Base-by-base conservation (phyloP, 2,888 invertebrate genomes). In the Bombylius major region DNA sequence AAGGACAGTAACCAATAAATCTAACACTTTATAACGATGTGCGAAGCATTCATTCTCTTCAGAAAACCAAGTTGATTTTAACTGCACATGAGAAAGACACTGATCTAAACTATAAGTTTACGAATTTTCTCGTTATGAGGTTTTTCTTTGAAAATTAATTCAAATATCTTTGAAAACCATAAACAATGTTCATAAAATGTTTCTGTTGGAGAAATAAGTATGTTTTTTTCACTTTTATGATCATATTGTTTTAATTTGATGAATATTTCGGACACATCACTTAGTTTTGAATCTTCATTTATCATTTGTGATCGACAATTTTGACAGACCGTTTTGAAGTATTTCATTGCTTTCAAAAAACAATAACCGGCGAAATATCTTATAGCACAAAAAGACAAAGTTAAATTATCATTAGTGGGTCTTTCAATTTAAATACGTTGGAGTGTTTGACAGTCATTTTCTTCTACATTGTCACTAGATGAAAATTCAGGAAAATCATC, bases 311-410 rank as follows among this genome's bases (percentile, higher is more conserved):
- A 13, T 34, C 5, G 13, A 52, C 53, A 55, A 13, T 33, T 33
- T 14, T 47, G 12, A 44, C 55, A 57, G 11, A 50, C 6, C 4
- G 5, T 46, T 4, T 55, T 49, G 4, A 52, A 13, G 39, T 33
- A 36, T 46, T 55, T 53, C 52, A 57, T 39, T 48, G 32, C 14
- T 44, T 58, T 50, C 4, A 58, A 49, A 48, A 56, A 44, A 13
- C 53, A 58, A 11, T 53, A 53, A 4, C 57, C 50, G 13, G 50
- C 50, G 46, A 58, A 55, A 53, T 54, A 54, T 44, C 34, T 52
- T 5, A 45, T 13, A 23, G 49, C 42, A 13, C 14, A 23, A 32
- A 4, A 12, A 4, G 39, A 42, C 39, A 42, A 42, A 11, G 4
- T 11, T 42, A 42, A 11, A 11, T 42, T 36, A 36, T 36, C 8